Evolutionary conservation across 2,113 vertebrate species (phyloP).

Genomic region (Xyrauchen texanus): DNA sequence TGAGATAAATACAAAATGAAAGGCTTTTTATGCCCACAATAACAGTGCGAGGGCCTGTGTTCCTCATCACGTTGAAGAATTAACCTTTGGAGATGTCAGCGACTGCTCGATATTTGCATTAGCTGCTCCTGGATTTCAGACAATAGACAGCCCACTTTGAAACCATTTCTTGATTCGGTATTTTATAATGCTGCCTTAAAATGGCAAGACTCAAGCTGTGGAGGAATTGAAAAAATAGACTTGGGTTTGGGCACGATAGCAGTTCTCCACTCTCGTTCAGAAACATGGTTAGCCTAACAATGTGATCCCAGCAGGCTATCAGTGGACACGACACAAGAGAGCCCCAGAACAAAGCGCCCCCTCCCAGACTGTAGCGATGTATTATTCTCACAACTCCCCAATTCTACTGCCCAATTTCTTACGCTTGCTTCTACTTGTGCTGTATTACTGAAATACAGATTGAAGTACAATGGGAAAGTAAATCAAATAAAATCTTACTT

Average conservation of each 20-base stretch:
- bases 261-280: neutral
- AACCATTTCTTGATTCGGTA: slow-evolving; percentile 22
- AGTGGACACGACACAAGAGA: slow-evolving; percentile 7
- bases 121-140: slow-evolving; percentile 39
- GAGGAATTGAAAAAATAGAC: slow-evolving; percentile 41
- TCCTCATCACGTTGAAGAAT: neutral
- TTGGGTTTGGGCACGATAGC: slow-evolving; percentile 9
- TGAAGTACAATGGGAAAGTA: no score
- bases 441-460: no score
- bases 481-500: no score
- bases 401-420: slow-evolving; percentile 26
- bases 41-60: neutral
- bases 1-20: slow-evolving; percentile 8
- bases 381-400: slow-evolving; percentile 21
- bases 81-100: slow-evolving; percentile 52
- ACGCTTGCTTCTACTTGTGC: slow-evolving; percentile 22
- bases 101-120: slow-evolving; percentile 42
- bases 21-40: neutral
- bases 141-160: slow-evolving; percentile 50
- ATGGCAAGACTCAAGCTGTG: slow-evolving; percentile 62
- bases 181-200: slow-evolving; percentile 52
- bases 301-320: slow-evolving; percentile 31
- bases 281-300: neutral
- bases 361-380: neutral
- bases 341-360: neutral